Base-by-base conservation (phyloP, 2,888 invertebrate genomes). In the Acholoe squamosa region DNA sequence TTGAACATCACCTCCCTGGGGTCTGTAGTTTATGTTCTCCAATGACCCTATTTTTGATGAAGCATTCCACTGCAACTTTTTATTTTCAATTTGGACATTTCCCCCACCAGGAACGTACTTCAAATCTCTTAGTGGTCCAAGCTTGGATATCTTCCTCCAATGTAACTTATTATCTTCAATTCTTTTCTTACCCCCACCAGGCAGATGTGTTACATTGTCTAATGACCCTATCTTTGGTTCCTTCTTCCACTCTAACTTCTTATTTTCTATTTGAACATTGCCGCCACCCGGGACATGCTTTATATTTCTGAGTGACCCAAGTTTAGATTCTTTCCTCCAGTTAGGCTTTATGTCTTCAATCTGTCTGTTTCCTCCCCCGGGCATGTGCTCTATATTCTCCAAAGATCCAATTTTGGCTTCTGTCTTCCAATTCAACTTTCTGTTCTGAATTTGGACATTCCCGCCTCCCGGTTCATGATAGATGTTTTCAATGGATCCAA, bases 111-210 rank as follows among this genome's bases (percentile, higher is more conserved):
- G 89, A 28, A 28, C 61, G 33, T 89, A 67, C 16, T 56, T 10
- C 12, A 89, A 33, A 89, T 61, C 34, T 25, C 33, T 19, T 5
- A 61, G 12, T 31, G 89, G 61, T 16, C 33, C 89, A 12, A 89
- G n/a, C 25, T 89, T 89, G 25, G 89, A 52, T 16, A 12, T 86
- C 52, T 25, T 52, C 7, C 25, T 52, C 86, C 86, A 86, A 31
- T 52, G 14, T 86, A 86, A 25, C 28, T 51, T 86, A 10, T 86
- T 51, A 43, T 25, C 28, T 43, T 86, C 25, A 25, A 96, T 95
- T 94, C 99, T 98, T 95, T 98, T 98, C 93, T 98, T 98, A 61
- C 99, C 98, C 92, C 98, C 98, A 94, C 97, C 97, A 0, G 99
- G 98, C 91, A 97, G 96, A 94, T 99, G 98, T 92, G 97, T 97